These are phyloP conservation scores for Scolopax rusticola DNA, from an alignment of 2,797 vertebrate species.

Conservation along the genomic window DNA sequence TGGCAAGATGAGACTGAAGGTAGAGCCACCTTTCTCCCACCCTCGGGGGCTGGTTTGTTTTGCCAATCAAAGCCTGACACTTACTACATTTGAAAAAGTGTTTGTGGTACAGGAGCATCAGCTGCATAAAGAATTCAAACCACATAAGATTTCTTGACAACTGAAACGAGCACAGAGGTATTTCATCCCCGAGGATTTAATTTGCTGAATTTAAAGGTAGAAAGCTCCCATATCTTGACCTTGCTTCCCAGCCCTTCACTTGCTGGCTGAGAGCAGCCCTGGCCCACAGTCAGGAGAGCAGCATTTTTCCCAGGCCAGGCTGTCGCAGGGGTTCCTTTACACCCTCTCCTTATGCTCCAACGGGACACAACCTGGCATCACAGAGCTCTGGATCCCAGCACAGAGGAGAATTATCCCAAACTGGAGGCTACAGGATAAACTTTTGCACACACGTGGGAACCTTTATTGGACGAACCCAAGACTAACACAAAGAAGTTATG, in stretches of 20 bases:
- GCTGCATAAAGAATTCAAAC: neutral
- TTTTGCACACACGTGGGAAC: neutral
- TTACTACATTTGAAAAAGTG: neutral
- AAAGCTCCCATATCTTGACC: neutral
- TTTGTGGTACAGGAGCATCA: neutral
- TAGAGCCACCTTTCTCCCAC: neutral
- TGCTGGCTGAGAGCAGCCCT: neutral
- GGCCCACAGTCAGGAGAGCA: neutral
- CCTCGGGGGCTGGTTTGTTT: neutral
- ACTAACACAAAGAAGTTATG: neutral
- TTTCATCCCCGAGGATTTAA: neutral
- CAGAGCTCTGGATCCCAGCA: neutral
- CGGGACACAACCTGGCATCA: neutral
- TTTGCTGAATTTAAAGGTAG: neutral
- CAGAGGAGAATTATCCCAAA: neutral
- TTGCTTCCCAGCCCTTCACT: neutral
- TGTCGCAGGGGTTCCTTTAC: neutral
- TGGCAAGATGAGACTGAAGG: neutral
- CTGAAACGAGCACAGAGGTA: neutral
- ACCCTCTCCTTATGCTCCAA: fast-evolving
- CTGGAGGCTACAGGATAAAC: neutral
- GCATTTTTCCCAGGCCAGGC: neutral
- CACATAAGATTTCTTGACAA: neutral
- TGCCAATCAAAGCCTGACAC: neutral
- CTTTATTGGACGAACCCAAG: neutral